Base-by-base conservation (phyloP, 2,888 invertebrate species). In the Microctonus hyperodae region DNA sequence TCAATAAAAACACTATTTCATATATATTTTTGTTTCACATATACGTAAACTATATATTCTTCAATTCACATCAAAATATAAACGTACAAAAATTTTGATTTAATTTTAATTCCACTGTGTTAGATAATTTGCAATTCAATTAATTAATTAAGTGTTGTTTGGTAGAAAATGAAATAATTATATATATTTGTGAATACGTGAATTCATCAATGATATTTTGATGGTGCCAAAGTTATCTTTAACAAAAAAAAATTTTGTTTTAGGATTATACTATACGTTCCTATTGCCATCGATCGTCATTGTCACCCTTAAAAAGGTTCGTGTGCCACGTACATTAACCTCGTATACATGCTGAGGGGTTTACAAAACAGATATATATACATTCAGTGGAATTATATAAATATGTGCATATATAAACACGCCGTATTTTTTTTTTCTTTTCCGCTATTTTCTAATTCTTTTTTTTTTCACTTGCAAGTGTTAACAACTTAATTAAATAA, bases 401-500 rank as follows among this genome's bases (percentile, higher is more conserved):
- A 13, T 31, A 35, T 56, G 22, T 16, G 33, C 35, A n/a, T n/a
- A 11, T 16, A 58, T 58, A 58, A 22, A 37, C 6, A 25, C 22
- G 10, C 25, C 13, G 11, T 37, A 9, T 58, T 40, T 58, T 16
- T 37, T 65, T 44, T 20, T 23, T 50, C 33, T 53, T 22, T 55
- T 20, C 51, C 13, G 7, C 40, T 44, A 7, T n/a, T 20, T 16
- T 48, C n/a, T 20, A 5, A 13, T 40, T 63, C n/a, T 37, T 53
- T n/a, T 44, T 37, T 11, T 48, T n/a, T 35, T n/a, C 58, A 66
- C 69, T 55, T 71, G 61, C 64, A 62, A 69, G 71, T 74, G 77
- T 76, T 77, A 78, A 76, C 69, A 73, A 72, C 72, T 75, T 72
- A 50, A 65, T 62, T n/a, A n/a, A n/a, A n/a, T n/a, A n/a, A n/a